Percentiles rank a stretch among this genome's conserved stretches.
phyloP scores from a whole-genome alignment of 2,113 vertebrate species.

The Xiphophorus maculatus region DNA sequence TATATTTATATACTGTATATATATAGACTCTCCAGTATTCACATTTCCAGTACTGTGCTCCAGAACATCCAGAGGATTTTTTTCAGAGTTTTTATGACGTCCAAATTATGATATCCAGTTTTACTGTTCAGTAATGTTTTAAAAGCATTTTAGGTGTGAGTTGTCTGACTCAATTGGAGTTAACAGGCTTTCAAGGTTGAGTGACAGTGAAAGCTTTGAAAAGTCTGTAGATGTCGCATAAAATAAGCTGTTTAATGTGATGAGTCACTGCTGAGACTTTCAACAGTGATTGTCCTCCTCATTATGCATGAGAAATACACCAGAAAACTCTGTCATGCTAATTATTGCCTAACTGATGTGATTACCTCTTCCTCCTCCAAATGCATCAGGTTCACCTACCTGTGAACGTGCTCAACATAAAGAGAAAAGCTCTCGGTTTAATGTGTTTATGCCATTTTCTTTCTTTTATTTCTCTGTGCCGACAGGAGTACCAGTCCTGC shows the following conservation, averaged over 20 bases:
- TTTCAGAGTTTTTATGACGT: background rate
- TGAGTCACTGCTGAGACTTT: constrained; percentile 47
- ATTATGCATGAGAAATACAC: constrained; percentile 36
- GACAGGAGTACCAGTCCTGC: constrained; percentile 94
- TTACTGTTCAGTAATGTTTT: background rate
- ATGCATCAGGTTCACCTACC: constrained; percentile 12
- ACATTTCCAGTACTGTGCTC: too few relatives aligned
- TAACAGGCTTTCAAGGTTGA: constrained; percentile 47
- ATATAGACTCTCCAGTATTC: too few relatives aligned
- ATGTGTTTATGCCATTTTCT: background rate
- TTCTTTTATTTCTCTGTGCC: background rate
- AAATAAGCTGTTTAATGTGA: constrained; percentile 52
- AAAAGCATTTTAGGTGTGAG: background rate
- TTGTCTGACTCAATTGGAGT: constrained; percentile 32
- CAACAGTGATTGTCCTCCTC: constrained; percentile 45
- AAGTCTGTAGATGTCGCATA: constrained; percentile 41
- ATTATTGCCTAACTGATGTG: constrained; percentile 39
- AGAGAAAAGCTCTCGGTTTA: background rate
- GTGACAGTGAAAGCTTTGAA: constrained; percentile 39
- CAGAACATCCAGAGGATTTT: too few relatives aligned
- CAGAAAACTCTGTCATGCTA: constrained; percentile 35
- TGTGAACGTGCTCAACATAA: background rate
- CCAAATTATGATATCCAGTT: background rate
- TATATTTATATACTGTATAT: too few relatives aligned
- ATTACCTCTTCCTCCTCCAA: constrained; percentile 33